These are phyloP conservation scores for Lysandra coridon DNA, from an alignment of 2,888 invertebrate species.

Conservation along the genomic window DNA sequence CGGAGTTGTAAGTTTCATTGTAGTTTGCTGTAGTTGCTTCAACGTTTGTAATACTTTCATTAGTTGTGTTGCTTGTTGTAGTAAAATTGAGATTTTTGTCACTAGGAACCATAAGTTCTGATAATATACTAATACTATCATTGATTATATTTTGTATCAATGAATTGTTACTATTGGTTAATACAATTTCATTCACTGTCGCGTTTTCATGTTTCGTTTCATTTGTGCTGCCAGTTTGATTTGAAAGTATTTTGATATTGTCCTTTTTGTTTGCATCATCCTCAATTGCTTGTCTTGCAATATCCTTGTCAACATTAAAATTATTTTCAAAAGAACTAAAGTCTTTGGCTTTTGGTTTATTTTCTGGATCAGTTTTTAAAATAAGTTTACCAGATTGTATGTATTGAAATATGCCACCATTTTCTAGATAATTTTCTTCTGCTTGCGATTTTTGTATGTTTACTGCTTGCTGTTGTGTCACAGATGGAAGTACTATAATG, in stretches of 20 bases:
- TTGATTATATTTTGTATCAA: neutral
- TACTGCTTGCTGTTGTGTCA: slow-evolving; percentile 51
- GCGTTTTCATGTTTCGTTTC: neutral
- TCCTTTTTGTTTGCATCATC: neutral
- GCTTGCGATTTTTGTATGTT: slow-evolving; percentile 44
- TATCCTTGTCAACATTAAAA: neutral
- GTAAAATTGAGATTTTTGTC: slow-evolving; percentile 8
- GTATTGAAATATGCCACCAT: slow-evolving; percentile 41
- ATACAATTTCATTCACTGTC: neutral
- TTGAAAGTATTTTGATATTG: neutral
- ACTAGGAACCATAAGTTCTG: slow-evolving; percentile 5
- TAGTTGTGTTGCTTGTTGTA: slow-evolving; percentile 17
- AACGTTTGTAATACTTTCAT: neutral
- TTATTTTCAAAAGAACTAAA: neutral
- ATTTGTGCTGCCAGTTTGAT: neutral
- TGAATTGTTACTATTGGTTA: neutral
- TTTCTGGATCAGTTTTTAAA: slow-evolving; percentile 39
- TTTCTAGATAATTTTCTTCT: slow-evolving; percentile 47
- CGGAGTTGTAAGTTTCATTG: slow-evolving; percentile 35
- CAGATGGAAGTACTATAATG: slow-evolving; percentile 49
- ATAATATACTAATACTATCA: neutral
- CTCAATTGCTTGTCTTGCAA: neutral
- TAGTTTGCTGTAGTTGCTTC: neutral
- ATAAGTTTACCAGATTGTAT: slow-evolving; percentile 41
- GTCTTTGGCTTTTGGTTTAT: slow-evolving; percentile 38